These are phyloP conservation scores for Spongilla lacustris DNA, from an alignment of 37 sponge, comb jelly and placozoan species.

Conservation along the genomic window DNA sequence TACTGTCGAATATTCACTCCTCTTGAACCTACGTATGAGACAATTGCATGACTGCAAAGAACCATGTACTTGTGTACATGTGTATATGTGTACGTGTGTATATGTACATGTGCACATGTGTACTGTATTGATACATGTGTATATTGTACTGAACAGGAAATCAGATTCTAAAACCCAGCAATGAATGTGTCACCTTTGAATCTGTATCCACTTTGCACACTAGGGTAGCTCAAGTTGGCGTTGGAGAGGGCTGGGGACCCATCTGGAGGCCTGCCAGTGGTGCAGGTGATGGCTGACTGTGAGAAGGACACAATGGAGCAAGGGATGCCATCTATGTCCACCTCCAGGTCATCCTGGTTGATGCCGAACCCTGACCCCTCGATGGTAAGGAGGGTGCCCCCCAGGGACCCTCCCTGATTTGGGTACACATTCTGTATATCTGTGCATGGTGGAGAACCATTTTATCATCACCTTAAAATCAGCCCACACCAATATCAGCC, in stretches of 20 bases:
- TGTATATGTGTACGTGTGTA: too few species aligned
- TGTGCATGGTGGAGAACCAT: background rate
- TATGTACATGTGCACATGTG: too few species aligned
- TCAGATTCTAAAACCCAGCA: background rate
- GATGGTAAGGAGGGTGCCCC: conserved; percentile 66
- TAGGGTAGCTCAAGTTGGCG: conserved; percentile 5
- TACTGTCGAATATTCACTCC: conserved; percentile 53
- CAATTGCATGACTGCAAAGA: too few species aligned
- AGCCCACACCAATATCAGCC: too few species aligned
- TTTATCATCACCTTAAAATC: too few species aligned
- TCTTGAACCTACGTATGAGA: conserved; percentile 44
- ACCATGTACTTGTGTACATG: too few species aligned
- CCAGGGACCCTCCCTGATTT: conserved; percentile 43
- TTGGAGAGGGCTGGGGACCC: conserved; percentile 34
- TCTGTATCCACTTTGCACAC: conserved; percentile 50
- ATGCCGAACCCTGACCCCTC: conserved; percentile 59
- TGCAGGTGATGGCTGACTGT: conserved; percentile 29
- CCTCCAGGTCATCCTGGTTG: conserved; percentile 15
- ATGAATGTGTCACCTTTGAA: conserved; percentile 45
- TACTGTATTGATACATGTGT: background rate
- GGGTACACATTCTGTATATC: conserved; percentile 54
- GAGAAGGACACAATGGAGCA: conserved; percentile 29
- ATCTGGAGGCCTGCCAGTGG: conserved; percentile 26
- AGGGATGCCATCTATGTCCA: conserved; percentile 70
- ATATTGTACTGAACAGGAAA: background rate